Evolutionary conservation across 2,888 invertebrate genomes (phyloP), one percentile per base, ranked within the genome.

Genomic region (Rhagophthalmus giganteus): DNA sequence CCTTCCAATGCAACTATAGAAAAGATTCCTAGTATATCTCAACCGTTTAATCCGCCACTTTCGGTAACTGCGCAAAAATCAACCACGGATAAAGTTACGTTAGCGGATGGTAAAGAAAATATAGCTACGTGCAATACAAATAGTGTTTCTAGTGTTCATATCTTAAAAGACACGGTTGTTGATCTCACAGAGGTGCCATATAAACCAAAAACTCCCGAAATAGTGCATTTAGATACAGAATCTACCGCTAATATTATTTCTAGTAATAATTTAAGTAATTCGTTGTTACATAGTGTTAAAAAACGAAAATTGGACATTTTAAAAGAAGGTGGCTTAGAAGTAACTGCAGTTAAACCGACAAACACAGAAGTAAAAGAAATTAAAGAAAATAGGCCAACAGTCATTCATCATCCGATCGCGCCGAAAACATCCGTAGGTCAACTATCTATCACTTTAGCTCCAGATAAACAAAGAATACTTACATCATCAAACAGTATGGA

Each of bases 321-420:
- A 26, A 84, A 86, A 48, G 86, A 88, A 63, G 81, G 87, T 8
- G 88, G 88, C 0, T 73, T 88, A 2, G 88, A 88, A 67, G 88
- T 88, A 1, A 88, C 88, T 0, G 83, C 15, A 55, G 70, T 55
- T 15, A 45, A 51, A 31, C 45, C 45, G 8, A 13, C 44, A 8
- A 15, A 10, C 8, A 27, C 10, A 8, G 49, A 54, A 13, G 20
- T 9, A 10, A 44, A 39, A 28, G 39, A 54, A 31, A 9, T 46
- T 14, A 71, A 67, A 62, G 70, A 71, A 37, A 58, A 57, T 31
- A 55, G 72, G 37, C 69, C 73, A 3, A 65, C 71, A n/a, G 72
- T 74, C 6, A 73, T 74, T 28, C 63, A 65, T 27, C 73, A 71
- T 54, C 33, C 39, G n/a, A 10, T 7, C 11, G 27, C 48, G 14